These are phyloP conservation scores for Tridacna gigas DNA, from an alignment of 2,888 invertebrate species.

Conservation along the genomic window DNA sequence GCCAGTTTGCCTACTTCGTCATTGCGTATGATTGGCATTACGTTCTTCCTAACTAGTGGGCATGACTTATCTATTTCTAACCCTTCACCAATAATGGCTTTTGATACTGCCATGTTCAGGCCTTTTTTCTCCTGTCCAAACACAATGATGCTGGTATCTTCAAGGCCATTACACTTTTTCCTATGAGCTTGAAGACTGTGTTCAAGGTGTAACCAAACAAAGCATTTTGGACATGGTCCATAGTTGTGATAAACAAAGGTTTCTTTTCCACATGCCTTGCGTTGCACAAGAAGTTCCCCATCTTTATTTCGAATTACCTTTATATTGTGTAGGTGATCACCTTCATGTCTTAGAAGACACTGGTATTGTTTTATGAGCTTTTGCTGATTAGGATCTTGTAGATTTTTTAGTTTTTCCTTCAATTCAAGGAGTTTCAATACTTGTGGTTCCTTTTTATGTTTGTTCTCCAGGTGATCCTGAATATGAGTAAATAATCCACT, in stretches of 20 bases:
- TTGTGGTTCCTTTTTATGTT: background rate
- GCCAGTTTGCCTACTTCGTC: conserved; percentile 2
- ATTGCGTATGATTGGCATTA: background rate
- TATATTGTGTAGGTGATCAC: conserved; percentile 39
- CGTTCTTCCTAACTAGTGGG: background rate
- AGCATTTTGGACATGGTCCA: conserved; percentile 60
- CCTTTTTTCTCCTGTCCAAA: background rate
- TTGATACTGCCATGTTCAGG: background rate
- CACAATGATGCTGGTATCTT: background rate
- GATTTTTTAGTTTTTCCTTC: background rate
- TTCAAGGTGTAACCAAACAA: conserved; percentile 37
- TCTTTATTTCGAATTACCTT: conserved; percentile 18
- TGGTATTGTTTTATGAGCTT: conserved; percentile 21
- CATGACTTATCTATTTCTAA: background rate
- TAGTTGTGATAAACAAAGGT: conserved; percentile 19
- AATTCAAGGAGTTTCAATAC: conserved; percentile 8
- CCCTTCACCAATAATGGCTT: background rate
- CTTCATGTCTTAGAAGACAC: conserved; percentile 29
- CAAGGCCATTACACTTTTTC: background rate
- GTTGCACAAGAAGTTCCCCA: conserved; percentile 34
- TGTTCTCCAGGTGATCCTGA: conserved; percentile 38
- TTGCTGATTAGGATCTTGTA: background rate
- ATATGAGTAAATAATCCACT: conserved; percentile 41
- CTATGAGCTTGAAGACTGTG: background rate
- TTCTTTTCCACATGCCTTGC: conserved; percentile 5